Conservation (phyloP, 2,113 vertebrate genomes). For the Corythornis madagascariensis region DNA sequence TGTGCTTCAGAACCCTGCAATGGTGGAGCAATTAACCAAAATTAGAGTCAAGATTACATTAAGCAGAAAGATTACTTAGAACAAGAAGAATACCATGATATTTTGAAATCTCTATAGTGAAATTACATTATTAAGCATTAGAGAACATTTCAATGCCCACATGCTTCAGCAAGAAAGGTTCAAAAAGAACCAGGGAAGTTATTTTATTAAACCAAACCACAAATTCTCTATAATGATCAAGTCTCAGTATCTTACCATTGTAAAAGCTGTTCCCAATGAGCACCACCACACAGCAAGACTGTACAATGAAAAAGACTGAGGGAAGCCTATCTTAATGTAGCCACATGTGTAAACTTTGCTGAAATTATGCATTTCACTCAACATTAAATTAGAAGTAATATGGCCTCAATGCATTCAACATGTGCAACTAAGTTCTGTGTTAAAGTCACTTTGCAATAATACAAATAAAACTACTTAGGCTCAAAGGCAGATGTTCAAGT, state of each 20-base stretch:
- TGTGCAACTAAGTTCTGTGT: not conserved
- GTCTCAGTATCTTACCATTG: not conserved
- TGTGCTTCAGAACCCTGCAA: not conserved
- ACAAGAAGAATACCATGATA: not conserved
- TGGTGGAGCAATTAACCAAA: not conserved
- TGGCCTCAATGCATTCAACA: not conserved
- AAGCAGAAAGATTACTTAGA: not conserved
- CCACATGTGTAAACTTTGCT: not conserved
- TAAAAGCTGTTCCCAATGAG: not conserved
- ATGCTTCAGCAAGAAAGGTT: not conserved
- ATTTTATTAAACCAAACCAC: not conserved
- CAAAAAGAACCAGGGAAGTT: not conserved
- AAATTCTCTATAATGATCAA: not conserved
- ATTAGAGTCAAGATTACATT: not conserved
- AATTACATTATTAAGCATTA: not conserved
- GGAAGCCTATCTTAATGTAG: not conserved
- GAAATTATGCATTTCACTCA: no score
- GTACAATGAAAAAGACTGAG: not conserved
- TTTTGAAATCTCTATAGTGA: not conserved
- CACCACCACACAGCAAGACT: not conserved
- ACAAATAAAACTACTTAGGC: constrained; percentile 1
- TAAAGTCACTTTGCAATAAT: not conserved
- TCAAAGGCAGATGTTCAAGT: constrained; percentile 9
- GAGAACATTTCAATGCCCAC: not conserved
- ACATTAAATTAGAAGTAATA: not conserved